Evolutionary conservation across 1,140 invertebrate genomes (phyloP).

Genomic region (Polypedilum vanderplanki): DNA sequence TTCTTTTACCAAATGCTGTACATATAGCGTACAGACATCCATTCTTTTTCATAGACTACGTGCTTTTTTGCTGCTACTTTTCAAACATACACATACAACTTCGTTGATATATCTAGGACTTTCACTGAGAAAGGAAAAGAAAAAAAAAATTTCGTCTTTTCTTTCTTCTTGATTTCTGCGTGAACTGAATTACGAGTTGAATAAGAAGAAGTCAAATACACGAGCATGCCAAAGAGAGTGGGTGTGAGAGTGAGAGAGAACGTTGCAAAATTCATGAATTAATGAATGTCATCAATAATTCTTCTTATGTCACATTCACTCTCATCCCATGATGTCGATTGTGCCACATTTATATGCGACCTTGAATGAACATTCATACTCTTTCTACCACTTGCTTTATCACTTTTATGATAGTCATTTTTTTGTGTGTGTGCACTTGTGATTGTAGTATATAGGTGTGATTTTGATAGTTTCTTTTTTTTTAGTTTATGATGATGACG

Average conservation of each 20-base stretch:
- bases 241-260: not conserved
- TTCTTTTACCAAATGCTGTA: not conserved
- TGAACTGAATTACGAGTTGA: not conserved
- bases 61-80: not conserved
- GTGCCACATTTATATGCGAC: not conserved
- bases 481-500: too few relatives aligned
- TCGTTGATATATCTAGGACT: conserved; percentile 16
- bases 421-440: not conserved
- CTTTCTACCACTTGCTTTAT: not conserved
- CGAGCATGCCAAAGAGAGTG: not conserved
- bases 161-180: not conserved
- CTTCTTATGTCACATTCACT: conserved; percentile 3
- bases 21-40: not conserved
- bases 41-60: not conserved
- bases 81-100: not conserved
- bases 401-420: not conserved
- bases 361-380: not conserved
- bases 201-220: not conserved
- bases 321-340: not conserved
- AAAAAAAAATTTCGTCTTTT: too few relatives aligned
- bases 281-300: conserved; percentile 14
- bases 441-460: not conserved
- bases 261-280: not conserved
- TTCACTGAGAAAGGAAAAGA: conserved; percentile 2
- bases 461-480: too few relatives aligned